A percentile compares a stretch with the other conserved stretches of the same genome.
These are phyloP conservation scores for Phthorimaea operculella DNA, from an alignment of 1,140 invertebrate species.

Conservation along the genomic window DNA sequence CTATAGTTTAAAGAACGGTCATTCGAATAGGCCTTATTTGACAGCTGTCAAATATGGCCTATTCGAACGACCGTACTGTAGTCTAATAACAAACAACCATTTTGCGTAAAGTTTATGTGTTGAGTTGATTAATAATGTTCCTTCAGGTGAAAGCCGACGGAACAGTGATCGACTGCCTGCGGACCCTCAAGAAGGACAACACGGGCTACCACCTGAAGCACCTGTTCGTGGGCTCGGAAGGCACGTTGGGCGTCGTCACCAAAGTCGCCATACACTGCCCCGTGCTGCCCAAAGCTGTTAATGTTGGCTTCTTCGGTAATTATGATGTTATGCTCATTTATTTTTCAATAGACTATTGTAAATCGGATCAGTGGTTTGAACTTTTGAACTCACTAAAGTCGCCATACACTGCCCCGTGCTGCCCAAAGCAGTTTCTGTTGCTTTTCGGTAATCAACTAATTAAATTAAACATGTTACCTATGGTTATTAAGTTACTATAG, in stretches of 20 bases:
- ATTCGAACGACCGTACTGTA: too few relatives aligned
- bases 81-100: too few relatives aligned
- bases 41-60: too few relatives aligned
- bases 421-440: conserved; percentile 83
- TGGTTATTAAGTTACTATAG: too few relatives aligned
- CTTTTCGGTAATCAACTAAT: conserved; percentile 91
- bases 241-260: conserved; percentile 94
- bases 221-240: conserved; percentile 97
- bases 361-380: too few relatives aligned
- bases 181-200: conserved; percentile 94
- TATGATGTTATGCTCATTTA: too few relatives aligned
- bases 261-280: conserved; percentile 93
- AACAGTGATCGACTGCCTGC: conserved; percentile 86
- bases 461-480: too few relatives aligned
- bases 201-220: conserved; percentile 98
- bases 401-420: conserved; percentile 88
- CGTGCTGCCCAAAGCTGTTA: conserved; percentile 79
- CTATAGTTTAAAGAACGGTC: too few relatives aligned
- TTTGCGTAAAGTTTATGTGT: too few relatives aligned
- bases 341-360: too few relatives aligned
- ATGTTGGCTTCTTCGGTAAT: conserved; percentile 89
- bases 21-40: too few relatives aligned
- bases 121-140: too few relatives aligned
- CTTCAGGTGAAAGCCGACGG: conserved; percentile 87
- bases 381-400: conserved; percentile 95